Evolutionary conservation across 1,140 invertebrate genomes (phyloP), one percentile per base, ranked within the genome.

Genomic region (Drosophila ambigua): DNA sequence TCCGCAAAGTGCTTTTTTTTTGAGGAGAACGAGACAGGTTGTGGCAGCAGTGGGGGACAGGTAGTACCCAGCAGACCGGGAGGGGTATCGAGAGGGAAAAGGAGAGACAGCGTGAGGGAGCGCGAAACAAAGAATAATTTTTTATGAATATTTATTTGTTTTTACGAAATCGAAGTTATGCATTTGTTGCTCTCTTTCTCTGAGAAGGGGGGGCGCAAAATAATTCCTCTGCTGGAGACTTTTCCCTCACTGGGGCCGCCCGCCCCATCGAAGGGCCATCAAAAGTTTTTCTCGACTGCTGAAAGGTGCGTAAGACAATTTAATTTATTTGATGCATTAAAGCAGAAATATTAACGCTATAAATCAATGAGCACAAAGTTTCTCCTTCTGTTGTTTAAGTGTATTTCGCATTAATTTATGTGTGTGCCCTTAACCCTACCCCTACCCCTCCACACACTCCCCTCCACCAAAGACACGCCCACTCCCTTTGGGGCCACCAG

Each of bases 241-340:
- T 48, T 6, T 9, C 23, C 43, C 43, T n/a, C 46, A 8, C 11
- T 9, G 7, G 5, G 1, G n/a, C 23, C 35, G 26, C 16, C 45
- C 15, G 3, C 8, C 26, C 23, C 41, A 13, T 53, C 68, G 31
- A 64, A 58, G 62, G 49, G 72, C 45, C 67, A 52, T 85, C 77
- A 87, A 87, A 87, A 65, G 81, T 85, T 80, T 46, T 23, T 65
- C 73, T 75, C 64, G 26, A 62, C 54, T 68, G 66, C 49, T 72
- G 62, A 82, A 87, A 87, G 83, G 83, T 87, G 82, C 83, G 83
- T 83, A 87, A 88, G 83, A 88, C 83, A 88, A 88, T 88, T 88
- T 88, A 88, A 88, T 88, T 88, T 88, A 88, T 88, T 88, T 83
- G 83, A 88, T 77, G 83, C 83, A 88, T 88, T 88, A 88, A 83